Evolutionary conservation across 1,140 invertebrate genomes (phyloP).

Genomic region (Macrostomum lignano): DNA sequence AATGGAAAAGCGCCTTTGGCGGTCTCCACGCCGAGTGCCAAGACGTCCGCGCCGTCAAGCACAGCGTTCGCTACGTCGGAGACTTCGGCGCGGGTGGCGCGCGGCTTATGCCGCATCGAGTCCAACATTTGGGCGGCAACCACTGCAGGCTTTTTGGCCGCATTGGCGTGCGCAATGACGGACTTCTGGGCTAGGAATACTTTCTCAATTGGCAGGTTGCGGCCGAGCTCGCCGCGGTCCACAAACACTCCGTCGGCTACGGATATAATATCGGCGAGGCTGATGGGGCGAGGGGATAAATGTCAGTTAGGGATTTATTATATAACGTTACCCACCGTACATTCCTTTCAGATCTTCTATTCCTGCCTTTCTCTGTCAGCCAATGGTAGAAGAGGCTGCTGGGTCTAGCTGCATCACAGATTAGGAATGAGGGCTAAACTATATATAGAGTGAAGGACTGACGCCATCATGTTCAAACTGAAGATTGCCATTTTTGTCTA

Average conservation of each 20-base stretch:
- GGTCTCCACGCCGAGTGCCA: constrained; percentile 93
- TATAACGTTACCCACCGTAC: too few species aligned
- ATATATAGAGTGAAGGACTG: too few species aligned
- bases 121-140: constrained; percentile 91
- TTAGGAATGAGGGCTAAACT: too few species aligned
- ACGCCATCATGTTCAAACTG: too few species aligned
- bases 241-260: too few species aligned
- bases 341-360: too few species aligned
- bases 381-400: too few species aligned
- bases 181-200: constrained; percentile 90
- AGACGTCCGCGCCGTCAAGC: constrained; percentile 81
- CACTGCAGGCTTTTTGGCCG: constrained; percentile 67
- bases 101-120: constrained; percentile 83
- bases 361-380: too few species aligned
- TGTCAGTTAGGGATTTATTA: too few species aligned
- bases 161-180: constrained; percentile 50
- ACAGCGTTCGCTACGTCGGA: constrained; percentile 92
- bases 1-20: constrained; percentile 77
- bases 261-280: constrained; percentile 64
- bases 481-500: too few species aligned
- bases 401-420: too few species aligned
- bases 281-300: too few species aligned
- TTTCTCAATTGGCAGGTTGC: constrained; percentile 91
- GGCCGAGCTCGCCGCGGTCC: constrained; percentile 72
- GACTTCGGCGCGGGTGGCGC: constrained; percentile 72